phyloP scores from a whole-genome alignment of 2,888 invertebrate species.

The Erebia aethiops region DNA sequence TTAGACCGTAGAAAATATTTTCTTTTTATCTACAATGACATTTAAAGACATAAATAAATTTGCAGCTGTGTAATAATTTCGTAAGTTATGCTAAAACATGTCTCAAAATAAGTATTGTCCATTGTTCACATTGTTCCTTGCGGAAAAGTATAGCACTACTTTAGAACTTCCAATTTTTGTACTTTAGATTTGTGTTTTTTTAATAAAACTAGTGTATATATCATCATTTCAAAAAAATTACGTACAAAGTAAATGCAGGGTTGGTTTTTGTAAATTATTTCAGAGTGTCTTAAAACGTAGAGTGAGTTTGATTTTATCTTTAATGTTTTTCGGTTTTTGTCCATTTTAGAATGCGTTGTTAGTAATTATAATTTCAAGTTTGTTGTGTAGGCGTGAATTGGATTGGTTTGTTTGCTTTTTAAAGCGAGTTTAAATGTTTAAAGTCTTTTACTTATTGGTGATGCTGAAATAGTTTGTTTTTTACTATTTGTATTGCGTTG shows the following conservation, averaged over 20 bases:
- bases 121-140: background rate
- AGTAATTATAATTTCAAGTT: constrained; percentile 30
- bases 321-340: constrained; percentile 38
- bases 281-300: constrained; percentile 26
- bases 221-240: constrained; percentile 28
- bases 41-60: too few species aligned
- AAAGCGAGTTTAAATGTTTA: constrained; percentile 24
- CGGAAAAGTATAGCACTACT: background rate
- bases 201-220: constrained; percentile 14
- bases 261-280: background rate
- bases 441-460: constrained; percentile 4
- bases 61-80: too few species aligned
- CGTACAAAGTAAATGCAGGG: constrained; percentile 2
- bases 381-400: constrained; percentile 33
- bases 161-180: background rate
- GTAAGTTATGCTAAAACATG: background rate
- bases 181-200: background rate
- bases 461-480: constrained; percentile 30
- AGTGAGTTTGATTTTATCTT: constrained; percentile 16
- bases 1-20: too few species aligned
- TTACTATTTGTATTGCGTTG: constrained; percentile 29
- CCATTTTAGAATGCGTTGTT: constrained; percentile 44
- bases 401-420: constrained; percentile 37
- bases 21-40: too few species aligned
- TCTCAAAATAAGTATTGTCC: background rate